These are phyloP conservation scores for Pseudorhiza aurosa DNA, from an alignment of 30 jellyfish, hydroid and myxozoan genomes.

Conservation along the genomic window DNA sequence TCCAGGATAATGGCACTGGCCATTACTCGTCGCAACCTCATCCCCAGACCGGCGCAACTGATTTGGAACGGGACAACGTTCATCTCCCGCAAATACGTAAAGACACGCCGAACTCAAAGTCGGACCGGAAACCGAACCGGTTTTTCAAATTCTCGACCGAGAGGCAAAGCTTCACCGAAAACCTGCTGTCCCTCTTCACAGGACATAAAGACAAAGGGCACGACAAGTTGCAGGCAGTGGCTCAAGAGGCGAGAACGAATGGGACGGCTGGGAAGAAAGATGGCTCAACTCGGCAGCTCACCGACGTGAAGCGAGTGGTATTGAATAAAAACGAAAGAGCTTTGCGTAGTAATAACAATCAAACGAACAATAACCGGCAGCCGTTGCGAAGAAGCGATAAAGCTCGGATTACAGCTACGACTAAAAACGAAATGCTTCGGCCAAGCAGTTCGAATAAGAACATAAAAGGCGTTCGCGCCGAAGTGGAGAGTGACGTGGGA, in stretches of 20 bases:
- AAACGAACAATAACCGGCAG: background rate
- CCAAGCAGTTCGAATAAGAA: slow-evolving; percentile 40
- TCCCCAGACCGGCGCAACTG: background rate
- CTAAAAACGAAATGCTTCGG: slow-evolving; percentile 51
- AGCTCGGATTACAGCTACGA: slow-evolving; percentile 33
- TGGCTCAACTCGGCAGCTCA: background rate
- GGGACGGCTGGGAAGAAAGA: background rate
- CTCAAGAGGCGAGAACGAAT: background rate
- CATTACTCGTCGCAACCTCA: slow-evolving; percentile 15
- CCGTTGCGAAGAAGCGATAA: slow-evolving; percentile 34
- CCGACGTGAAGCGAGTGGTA: background rate
- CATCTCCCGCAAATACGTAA: slow-evolving; percentile 57
- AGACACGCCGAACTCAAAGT: slow-evolving; percentile 28
- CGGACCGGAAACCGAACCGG: slow-evolving; percentile 31
- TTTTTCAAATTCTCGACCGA: slow-evolving; percentile 49
- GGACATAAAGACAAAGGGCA: slow-evolving; percentile 44
- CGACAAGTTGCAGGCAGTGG: slow-evolving; percentile 1
- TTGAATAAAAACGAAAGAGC: background rate
- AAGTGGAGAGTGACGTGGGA: slow-evolving; percentile 51
- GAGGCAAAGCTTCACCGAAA: slow-evolving; percentile 59
- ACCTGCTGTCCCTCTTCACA: slow-evolving; percentile 53
- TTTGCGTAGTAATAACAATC: slow-evolving; percentile 8
- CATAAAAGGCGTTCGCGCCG: slow-evolving; percentile 14
- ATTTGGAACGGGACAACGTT: background rate
- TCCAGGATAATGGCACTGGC: slow-evolving; percentile 12